Conservation (phyloP, 2,797 vertebrate genomes). For the Periophthalmus magnuspinnatus region DNA sequence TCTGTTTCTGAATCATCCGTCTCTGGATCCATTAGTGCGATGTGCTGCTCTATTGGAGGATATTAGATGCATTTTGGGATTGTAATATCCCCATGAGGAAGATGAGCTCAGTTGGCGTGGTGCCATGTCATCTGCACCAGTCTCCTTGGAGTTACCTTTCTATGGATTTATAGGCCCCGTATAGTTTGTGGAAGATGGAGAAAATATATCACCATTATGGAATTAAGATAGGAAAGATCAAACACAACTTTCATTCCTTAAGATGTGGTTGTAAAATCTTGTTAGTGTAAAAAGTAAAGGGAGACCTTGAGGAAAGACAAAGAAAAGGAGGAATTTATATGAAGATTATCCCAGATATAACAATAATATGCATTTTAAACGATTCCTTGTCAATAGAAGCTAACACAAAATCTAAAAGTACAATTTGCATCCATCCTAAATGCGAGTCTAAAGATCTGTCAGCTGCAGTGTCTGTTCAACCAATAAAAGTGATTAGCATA, state of each 20-base stretch:
- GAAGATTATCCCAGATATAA: neutral
- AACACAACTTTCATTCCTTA: neutral
- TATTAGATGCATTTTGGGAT: conserved; percentile 41
- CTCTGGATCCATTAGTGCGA: conserved; percentile 39
- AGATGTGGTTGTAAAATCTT: neutral
- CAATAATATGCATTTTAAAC: neutral
- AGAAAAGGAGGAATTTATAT: no score
- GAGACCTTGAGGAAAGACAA: neutral
- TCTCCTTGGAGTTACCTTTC: conserved; percentile 21
- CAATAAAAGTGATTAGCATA: neutral
- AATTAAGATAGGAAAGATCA: neutral
- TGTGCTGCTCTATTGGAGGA: conserved; percentile 21
- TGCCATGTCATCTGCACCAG: conserved; percentile 29
- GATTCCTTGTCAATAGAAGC: neutral
- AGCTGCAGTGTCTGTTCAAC: neutral
- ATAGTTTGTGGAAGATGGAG: conserved; percentile 4
- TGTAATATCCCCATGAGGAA: conserved; percentile 31
- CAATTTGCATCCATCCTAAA: neutral
- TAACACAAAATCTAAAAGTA: neutral
- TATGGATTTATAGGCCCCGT: conserved; percentile 3
- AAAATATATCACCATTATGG: neutral
- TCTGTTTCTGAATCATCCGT: conserved; percentile 22
- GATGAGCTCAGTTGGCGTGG: conserved; percentile 37
- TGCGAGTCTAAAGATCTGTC: neutral
- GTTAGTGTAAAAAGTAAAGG: neutral